phyloP scores from a whole-genome alignment of 2,113 vertebrate genomes.

The Cebidichthys violaceus region DNA sequence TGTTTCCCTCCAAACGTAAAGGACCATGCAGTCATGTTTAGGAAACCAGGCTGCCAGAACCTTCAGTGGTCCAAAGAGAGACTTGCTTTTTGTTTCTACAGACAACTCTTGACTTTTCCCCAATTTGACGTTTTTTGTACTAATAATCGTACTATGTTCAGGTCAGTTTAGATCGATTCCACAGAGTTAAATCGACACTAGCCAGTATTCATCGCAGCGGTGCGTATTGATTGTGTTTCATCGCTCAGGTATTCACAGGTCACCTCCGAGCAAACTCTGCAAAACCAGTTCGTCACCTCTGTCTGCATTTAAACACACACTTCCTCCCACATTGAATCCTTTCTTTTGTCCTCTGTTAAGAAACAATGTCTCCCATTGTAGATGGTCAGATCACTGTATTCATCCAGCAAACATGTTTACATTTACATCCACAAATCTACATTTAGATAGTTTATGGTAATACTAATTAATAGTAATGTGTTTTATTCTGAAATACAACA shows the following conservation, averaged over 20 bases:
- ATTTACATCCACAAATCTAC: neutral
- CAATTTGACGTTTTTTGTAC: neutral
- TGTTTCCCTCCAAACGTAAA: neutral
- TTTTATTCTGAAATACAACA: neutral
- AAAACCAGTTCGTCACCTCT: conserved; percentile 20
- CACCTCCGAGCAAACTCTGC: neutral
- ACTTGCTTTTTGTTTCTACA: neutral
- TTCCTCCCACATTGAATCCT: conserved; percentile 17
- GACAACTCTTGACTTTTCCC: neutral
- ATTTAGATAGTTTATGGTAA: neutral
- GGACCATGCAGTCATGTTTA: neutral
- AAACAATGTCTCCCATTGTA: conserved; percentile 2
- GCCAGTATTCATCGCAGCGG: neutral
- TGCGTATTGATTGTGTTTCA: neutral
- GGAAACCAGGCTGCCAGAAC: neutral
- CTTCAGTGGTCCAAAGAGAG: neutral
- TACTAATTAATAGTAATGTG: neutral
- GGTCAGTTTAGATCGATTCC: neutral
- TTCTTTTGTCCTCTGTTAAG: conserved; percentile 8
- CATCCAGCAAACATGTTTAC: neutral
- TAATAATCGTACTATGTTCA: neutral
- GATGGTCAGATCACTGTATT: conserved; percentile 10
- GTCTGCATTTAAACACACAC: conserved; percentile 10
- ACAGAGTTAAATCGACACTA: neutral
- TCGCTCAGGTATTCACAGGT: conserved; percentile 5